These are phyloP conservation scores for Sinotaia quadrata DNA, from an alignment of 2,888 invertebrate genomes.

Conservation along the genomic window DNA sequence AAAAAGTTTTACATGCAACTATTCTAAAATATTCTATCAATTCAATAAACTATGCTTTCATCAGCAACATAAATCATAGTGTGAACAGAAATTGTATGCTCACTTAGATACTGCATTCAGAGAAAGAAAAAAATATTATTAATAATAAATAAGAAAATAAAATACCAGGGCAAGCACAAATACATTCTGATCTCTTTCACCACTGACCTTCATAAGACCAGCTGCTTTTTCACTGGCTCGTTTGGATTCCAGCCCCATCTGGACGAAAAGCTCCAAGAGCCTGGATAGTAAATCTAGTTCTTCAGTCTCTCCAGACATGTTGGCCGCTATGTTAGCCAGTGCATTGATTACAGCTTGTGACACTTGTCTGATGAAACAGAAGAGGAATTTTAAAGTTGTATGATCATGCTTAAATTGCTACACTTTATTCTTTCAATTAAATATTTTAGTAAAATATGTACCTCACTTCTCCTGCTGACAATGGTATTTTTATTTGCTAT, in stretches of 20 bases:
- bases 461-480: no score
- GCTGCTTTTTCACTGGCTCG: conserved; percentile 93
- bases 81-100: no score
- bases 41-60: no score
- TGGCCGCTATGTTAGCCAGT: conserved; percentile 94
- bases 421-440: no score
- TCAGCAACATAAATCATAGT: no score
- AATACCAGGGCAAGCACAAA: not conserved
- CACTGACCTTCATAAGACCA: conserved; percentile 76
- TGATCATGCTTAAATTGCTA: no score
- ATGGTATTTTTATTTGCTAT: no score
- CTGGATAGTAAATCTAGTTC: conserved; percentile 88
- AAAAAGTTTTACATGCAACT: no score
- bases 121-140: not conserved
- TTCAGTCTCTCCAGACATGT: conserved; percentile 86
- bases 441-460: no score
- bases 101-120: not conserved
- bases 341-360: conserved; percentile 97
- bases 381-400: no score
- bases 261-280: conserved; percentile 95
- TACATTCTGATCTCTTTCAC: not conserved
- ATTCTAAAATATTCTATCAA: no score
- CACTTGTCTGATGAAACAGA: conserved; percentile 78
- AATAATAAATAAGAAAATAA: not conserved
- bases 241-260: conserved; percentile 96